Percentiles rank a stretch among this genome's conserved stretches.
Evolutionary conservation across 1,140 invertebrate genomes (phyloP).

Genomic region (Heliconius congener): DNA sequence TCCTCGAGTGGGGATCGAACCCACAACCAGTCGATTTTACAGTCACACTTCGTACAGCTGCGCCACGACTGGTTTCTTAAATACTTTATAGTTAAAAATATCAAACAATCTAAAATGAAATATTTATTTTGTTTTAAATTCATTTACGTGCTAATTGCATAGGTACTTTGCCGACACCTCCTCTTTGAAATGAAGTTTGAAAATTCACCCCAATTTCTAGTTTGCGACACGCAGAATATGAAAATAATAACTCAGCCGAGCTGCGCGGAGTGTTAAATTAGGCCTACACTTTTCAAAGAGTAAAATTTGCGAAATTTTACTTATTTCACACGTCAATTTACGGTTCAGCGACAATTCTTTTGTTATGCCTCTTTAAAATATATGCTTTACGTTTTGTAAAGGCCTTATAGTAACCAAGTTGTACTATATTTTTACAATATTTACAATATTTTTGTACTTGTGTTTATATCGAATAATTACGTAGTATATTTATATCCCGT

Average conservation of each 20-base stretch:
- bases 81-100: not conserved
- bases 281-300: constrained; percentile 16
- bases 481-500: not conserved
- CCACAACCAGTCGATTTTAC: too few relatives aligned
- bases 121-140: not conserved
- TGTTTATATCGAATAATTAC: not conserved
- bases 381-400: not conserved
- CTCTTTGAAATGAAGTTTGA: not conserved
- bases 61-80: too few relatives aligned
- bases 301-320: constrained; percentile 20
- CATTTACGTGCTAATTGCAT: not conserved
- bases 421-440: not conserved
- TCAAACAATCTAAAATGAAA: not conserved
- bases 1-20: too few relatives aligned
- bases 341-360: constrained; percentile 4
- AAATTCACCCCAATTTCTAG: constrained; percentile 17
- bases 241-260: constrained; percentile 22
- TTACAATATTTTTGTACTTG: not conserved
- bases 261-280: constrained; percentile 27
- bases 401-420: not conserved
- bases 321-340: constrained; percentile 18
- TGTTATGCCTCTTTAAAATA: constrained; percentile 5
- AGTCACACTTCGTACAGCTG: too few relatives aligned
- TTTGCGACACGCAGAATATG: constrained; percentile 15
- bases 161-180: not conserved